A percentile compares a stretch with the other conserved stretches of the same genome.
Evolutionary conservation across 2,888 invertebrate species (phyloP).

Genomic region (Metallyticus violacea): DNA sequence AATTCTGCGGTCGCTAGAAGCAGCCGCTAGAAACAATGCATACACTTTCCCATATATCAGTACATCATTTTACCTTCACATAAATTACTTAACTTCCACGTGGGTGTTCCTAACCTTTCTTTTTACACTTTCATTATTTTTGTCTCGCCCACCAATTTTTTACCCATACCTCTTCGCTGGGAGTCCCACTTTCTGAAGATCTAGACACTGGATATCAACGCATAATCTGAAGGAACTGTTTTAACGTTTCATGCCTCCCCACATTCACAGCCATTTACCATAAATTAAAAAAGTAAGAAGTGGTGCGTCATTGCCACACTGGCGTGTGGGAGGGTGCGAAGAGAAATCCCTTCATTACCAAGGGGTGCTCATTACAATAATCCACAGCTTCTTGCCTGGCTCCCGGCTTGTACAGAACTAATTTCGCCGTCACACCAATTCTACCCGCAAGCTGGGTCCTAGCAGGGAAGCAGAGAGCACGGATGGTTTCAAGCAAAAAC

Average conservation of each 20-base stretch:
- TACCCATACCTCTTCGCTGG: too few species aligned
- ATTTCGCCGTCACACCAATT: not conserved
- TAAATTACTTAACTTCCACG: not conserved
- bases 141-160: not conserved
- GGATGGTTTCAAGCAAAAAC: not conserved
- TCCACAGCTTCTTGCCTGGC: not conserved
- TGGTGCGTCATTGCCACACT: not conserved
- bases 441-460: not conserved
- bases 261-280: not conserved
- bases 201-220: not conserved
- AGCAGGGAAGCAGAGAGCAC: not conserved
- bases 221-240: not conserved
- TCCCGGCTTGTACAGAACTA: not conserved
- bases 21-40: not conserved
- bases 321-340: not conserved
- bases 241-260: not conserved
- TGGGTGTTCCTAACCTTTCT: not conserved
- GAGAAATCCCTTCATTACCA: not conserved
- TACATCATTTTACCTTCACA: not conserved
- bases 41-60: not conserved
- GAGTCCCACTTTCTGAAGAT: not conserved
- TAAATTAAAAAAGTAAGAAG: not conserved
- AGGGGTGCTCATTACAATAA: not conserved
- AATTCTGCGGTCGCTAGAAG: too few species aligned
- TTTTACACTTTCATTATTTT: not conserved